Evolutionary conservation across 2,797 vertebrate species (phyloP).

Genomic region (Gallirallus australis): DNA sequence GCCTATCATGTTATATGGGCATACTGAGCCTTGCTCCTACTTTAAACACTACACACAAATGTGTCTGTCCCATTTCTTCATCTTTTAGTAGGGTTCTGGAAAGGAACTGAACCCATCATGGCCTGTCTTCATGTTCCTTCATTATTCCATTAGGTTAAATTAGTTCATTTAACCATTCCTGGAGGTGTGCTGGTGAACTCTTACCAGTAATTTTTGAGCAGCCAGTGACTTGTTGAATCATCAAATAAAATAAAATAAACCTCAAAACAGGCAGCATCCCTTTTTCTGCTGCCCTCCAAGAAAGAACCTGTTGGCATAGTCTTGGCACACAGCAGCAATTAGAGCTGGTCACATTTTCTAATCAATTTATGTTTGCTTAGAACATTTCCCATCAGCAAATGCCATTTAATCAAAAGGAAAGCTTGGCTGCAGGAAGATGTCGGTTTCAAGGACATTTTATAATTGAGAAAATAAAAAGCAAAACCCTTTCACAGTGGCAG

Average conservation of each 20-base stretch:
- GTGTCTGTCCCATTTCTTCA: background rate
- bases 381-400: background rate
- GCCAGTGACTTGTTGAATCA: background rate
- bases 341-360: background rate
- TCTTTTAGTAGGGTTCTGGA: background rate
- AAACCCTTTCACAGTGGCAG: background rate
- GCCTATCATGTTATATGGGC: rapidly evolving
- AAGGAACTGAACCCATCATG: background rate
- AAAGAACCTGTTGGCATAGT: background rate
- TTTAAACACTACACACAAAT: background rate
- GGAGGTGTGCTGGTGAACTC: background rate
- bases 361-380: background rate
- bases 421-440: background rate
- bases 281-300: background rate
- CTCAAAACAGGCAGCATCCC: background rate
- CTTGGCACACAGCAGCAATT: background rate
- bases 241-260: background rate
- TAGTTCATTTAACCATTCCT: background rate
- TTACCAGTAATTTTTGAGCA: background rate
- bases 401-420: background rate
- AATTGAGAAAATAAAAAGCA: background rate
- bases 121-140: background rate
- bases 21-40: background rate
- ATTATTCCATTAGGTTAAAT: background rate
- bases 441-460: background rate